These are phyloP conservation scores for Drosophila rufa DNA, from an alignment of 1,140 invertebrate species.

Conservation along the genomic window DNA sequence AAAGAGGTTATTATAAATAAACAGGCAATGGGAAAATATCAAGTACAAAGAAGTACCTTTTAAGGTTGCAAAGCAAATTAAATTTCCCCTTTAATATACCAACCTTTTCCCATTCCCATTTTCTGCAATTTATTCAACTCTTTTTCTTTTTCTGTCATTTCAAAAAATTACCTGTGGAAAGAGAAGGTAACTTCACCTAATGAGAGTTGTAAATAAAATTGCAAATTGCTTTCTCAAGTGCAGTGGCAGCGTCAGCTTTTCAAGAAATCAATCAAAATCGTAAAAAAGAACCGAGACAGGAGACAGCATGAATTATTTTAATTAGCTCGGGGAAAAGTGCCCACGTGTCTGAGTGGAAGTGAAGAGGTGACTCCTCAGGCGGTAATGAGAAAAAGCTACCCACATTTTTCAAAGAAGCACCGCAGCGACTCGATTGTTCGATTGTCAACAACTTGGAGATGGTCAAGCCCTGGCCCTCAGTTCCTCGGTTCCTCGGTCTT, in stretches of 20 bases:
- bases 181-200: conserved; percentile 8
- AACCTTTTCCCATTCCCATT: background rate
- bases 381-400: conserved; percentile 46
- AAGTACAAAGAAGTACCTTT: background rate
- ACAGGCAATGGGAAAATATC: background rate
- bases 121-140: conserved; percentile 1
- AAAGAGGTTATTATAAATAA: background rate
- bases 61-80: background rate
- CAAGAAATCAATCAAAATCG: conserved; percentile 37
- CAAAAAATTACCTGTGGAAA: background rate
- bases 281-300: background rate
- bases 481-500: conserved; percentile 3
- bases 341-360: conserved; percentile 40
- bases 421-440: background rate
- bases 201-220: conserved; percentile 17
- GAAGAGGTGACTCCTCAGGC: conserved; percentile 8
- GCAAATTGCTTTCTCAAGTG: conserved; percentile 35
- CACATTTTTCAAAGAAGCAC: conserved; percentile 1
- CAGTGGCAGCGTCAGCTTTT: background rate
- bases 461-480: conserved; percentile 24
- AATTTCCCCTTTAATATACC: background rate
- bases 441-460: conserved; percentile 40
- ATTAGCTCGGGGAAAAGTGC: conserved; percentile 43
- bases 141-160: background rate
- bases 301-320: conserved; percentile 40